Evolutionary conservation across 2,797 vertebrate species (phyloP).

Genomic region (Danionella dracula): DNA sequence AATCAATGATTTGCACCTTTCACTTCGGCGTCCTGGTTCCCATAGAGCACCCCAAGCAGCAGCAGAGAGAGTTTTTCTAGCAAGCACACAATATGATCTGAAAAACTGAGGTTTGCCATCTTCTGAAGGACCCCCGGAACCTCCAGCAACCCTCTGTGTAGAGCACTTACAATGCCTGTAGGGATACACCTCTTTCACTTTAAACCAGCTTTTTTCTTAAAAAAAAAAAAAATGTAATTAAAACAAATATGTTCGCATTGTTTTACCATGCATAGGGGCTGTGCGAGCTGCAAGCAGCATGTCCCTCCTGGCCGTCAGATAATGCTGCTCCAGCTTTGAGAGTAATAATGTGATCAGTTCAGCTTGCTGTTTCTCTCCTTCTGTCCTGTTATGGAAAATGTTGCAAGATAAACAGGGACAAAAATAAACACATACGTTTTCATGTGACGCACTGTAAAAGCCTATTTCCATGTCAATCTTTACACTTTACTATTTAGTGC

Average conservation of each 20-base stretch:
- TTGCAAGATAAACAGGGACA: neutral
- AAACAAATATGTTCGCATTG: too few relatives aligned
- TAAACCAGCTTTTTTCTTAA: too few relatives aligned
- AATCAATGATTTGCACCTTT: too few relatives aligned
- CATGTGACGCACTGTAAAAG: too few relatives aligned
- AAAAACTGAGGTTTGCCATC: conserved; percentile 50
- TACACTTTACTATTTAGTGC: too few relatives aligned
- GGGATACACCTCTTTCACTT: neutral
- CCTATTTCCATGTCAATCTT: too few relatives aligned
- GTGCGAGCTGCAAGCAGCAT: conserved; percentile 76
- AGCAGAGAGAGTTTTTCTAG: conserved; percentile 73
- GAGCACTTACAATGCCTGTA: conserved; percentile 74
- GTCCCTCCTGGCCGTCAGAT: conserved; percentile 64
- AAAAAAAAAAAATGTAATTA: too few relatives aligned
- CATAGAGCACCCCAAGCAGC: conserved; percentile 74
- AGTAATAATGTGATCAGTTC: conserved; percentile 66
- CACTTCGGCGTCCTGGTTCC: conserved; percentile 52
- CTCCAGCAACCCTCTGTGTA: conserved; percentile 79
- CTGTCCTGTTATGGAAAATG: conserved; percentile 29
- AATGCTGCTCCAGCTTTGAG: conserved; percentile 68
- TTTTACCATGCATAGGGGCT: conserved; percentile 74
- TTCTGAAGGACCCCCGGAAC: conserved; percentile 50
- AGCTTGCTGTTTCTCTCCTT: conserved; percentile 31
- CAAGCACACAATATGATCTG: conserved; percentile 58
- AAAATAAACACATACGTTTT: neutral